Conservation (phyloP, 2,797 vertebrate genomes). For the Dipus sagitta region DNA sequence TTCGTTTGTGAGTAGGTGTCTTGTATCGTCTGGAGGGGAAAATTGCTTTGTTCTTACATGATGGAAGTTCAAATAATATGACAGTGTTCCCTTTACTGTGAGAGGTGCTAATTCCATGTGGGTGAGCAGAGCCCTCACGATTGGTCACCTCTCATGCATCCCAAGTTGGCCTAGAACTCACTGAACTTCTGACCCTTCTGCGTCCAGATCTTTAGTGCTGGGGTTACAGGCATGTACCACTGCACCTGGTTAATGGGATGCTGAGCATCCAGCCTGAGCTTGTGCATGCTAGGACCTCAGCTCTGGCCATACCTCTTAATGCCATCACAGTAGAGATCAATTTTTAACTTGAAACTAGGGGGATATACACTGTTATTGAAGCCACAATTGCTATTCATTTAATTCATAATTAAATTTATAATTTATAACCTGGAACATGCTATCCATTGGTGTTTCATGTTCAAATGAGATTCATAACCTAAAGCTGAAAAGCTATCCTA, state of each 20-base stretch:
- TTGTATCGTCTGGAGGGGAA: accelerated
- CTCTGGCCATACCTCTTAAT: no score
- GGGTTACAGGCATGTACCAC: no score
- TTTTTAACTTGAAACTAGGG: background rate
- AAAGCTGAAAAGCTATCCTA: background rate
- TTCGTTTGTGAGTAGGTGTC: accelerated
- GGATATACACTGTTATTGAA: background rate
- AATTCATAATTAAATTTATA: background rate
- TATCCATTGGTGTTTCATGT: background rate
- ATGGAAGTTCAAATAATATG: background rate
- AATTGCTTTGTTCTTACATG: background rate
- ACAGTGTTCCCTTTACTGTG: background rate
- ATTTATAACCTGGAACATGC: background rate
- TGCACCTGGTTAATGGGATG: no score
- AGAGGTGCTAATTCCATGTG: background rate
- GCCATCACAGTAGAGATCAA: background rate
- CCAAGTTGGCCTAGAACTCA: no score
- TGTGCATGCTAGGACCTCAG: no score
- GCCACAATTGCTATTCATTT: background rate
- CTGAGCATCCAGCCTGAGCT: no score
- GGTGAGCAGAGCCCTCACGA: background rate
- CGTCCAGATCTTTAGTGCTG: no score
- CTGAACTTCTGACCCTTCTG: no score
- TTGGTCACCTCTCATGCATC: background rate
- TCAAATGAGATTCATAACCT: background rate